These are phyloP conservation scores for Puntigrus tetrazona DNA, from an alignment of 2,113 vertebrate genomes.

Conservation along the genomic window DNA sequence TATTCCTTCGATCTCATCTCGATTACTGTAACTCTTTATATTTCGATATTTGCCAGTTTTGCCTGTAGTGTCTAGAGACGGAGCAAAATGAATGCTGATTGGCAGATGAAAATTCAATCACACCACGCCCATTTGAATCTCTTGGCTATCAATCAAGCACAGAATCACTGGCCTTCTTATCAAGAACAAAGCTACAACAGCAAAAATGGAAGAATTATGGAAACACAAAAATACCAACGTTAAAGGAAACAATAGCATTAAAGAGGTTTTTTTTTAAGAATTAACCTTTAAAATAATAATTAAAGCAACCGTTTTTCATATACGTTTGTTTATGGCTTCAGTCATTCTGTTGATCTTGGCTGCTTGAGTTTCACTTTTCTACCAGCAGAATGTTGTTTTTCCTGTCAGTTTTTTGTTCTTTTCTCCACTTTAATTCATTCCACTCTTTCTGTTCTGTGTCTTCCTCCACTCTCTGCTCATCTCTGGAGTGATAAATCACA, in stretches of 20 bases:
- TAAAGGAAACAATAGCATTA: background rate
- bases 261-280: background rate
- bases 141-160: no score
- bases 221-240: background rate
- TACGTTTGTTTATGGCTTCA: background rate
- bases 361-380: background rate
- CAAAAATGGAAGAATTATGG: background rate
- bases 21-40: no score
- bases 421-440: background rate
- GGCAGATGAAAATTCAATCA: no score
- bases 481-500: slow-evolving; percentile 55
- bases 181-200: no score
- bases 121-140: no score
- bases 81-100: no score
- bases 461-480: slow-evolving; percentile 7
- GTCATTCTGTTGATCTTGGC: background rate
- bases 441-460: slow-evolving; percentile 19
- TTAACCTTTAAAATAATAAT: background rate
- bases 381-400: background rate
- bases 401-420: background rate
- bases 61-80: no score
- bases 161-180: no score
- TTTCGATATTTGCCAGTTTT: no score
- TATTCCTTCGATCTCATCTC: no score
- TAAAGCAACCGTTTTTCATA: background rate